Evolutionary conservation across 1,140 invertebrate species (phyloP), one percentile per base, ranked within the genome.

Genomic region (Geopemphigus sp.): DNA sequence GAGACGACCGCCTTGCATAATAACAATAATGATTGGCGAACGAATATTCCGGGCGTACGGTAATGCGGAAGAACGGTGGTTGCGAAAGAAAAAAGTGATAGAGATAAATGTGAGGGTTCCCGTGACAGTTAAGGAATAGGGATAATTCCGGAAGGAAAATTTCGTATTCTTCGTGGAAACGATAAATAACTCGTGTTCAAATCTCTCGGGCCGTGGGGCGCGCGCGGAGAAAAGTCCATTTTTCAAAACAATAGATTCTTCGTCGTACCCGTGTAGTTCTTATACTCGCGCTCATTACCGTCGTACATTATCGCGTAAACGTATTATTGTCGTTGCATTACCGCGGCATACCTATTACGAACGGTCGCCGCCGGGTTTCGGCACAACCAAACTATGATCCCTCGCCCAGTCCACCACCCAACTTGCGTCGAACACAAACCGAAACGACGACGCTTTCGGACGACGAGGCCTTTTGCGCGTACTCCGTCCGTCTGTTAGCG

Each of bases 201-300:
- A 76, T 76, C 54, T 76, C 54, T 15, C 22, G 54, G 72, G 72
- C 54, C 22, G 64, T 47, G 1, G 47, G 1, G 47, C 11, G 19
- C 6, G 54, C 39, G 32, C 10, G 6, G 32, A 72, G 26, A 45
- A 59, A 59, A 45, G 57, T 59, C 72, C 29, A 76, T 76, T 76
- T 76, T 24, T 76, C 72, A 76, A 59, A 76, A 59, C 72, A 76
- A 76, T 76, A 76, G 29, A 73, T 73, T 32, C 70, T 19, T 39
- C 50, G 19, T 17, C 53, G 53, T 11, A 39, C n/a, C 26, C 29
- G 54, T n/a, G 19, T 39, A 59, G 45, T n/a, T n/a, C n/a, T n/a
- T n/a, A n/a, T n/a, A n/a, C n/a, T n/a, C n/a, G n/a, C n/a, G n/a
- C n/a, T 76, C 54, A 29, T 76, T 12, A 57, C 14, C 22, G 24